Percentiles rank a stretch among this genome's conserved stretches.
Conservation (phyloP, 2,888 invertebrate genomes). For the Gymnoscelis rufifasciata region DNA sequence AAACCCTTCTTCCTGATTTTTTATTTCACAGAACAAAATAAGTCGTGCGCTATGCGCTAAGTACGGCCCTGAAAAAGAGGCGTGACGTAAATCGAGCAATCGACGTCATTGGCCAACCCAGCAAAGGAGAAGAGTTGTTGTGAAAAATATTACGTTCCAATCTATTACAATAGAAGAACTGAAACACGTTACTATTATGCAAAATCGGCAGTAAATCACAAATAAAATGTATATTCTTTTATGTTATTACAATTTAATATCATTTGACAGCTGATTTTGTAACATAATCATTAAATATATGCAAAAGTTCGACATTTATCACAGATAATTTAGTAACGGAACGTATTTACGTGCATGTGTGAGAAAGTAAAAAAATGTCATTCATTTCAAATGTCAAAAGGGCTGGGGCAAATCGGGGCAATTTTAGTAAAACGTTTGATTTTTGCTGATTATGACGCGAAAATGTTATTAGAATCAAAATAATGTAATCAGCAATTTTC, state of each 20-base stretch:
- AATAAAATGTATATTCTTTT: too few species aligned
- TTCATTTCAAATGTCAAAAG: slow-evolving; percentile 64
- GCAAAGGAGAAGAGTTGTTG: slow-evolving; percentile 35
- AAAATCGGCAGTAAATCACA: too few species aligned
- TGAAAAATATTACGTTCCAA: slow-evolving; percentile 47
- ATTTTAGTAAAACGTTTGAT: slow-evolving; percentile 44
- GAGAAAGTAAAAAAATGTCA: slow-evolving; percentile 51
- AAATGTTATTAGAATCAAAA: slow-evolving; percentile 47
- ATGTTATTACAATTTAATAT: too few species aligned
- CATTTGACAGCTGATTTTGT: too few species aligned
- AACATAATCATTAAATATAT: too few species aligned
- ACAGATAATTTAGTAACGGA: not conserved
- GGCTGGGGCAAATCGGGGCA: slow-evolving; percentile 50
- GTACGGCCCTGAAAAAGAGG: slow-evolving; percentile 72
- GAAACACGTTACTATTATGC: too few species aligned
- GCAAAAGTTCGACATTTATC: not conserved
- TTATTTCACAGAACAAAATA: slow-evolving; percentile 55
- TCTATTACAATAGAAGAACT: too few species aligned
- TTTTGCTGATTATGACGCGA: slow-evolving; percentile 45
- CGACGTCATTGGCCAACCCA: slow-evolving; percentile 62
- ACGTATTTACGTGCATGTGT: slow-evolving; percentile 2
- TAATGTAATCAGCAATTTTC: slow-evolving; percentile 57
- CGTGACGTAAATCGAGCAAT: slow-evolving; percentile 63
- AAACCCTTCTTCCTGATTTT: slow-evolving; percentile 30
- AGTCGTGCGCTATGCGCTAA: slow-evolving; percentile 29